Conservation (phyloP, 2,113 vertebrate genomes). For the pig (Sus scrofa) region T2T-Sscrofa CM000825.6:56214001-56214500, state of each 20-base stretch:
- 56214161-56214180: neutral
- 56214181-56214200: neutral
- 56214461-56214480: conserved; percentile 4
- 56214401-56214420: neutral
- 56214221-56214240: neutral
- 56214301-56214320: neutral
- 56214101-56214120: neutral
- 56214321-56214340: neutral
- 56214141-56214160: neutral
- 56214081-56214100: neutral
- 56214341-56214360: neutral
- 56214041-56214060: neutral
- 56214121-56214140: neutral
- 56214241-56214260: neutral
- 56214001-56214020: neutral
- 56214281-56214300: neutral
- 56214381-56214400: neutral
- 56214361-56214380: neutral
- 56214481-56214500: conserved; percentile 1
- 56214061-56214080: neutral
- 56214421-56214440: neutral
- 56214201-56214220: neutral
- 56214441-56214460: conserved; percentile 30
- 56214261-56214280: neutral
- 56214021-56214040: neutral